phyloP scores from a whole-genome alignment of 2,888 invertebrate genomes.

The Conops quadrifasciatus region DNA sequence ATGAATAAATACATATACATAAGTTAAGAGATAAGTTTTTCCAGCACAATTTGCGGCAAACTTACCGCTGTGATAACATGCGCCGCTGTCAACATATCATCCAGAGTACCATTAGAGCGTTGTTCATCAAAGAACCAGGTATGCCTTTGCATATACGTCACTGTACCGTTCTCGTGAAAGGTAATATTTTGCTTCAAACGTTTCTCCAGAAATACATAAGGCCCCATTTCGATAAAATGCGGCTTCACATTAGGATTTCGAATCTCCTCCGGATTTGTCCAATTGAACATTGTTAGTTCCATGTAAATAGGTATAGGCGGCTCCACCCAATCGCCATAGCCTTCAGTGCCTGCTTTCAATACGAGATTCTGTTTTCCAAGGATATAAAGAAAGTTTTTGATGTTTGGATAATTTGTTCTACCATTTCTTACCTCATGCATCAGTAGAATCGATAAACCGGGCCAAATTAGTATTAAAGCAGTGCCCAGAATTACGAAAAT shows the following conservation, averaged over 20 bases:
- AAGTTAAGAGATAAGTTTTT: not conserved
- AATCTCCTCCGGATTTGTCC: slow-evolving; percentile 76
- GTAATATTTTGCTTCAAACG: slow-evolving; percentile 66
- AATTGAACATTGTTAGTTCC: slow-evolving; percentile 79
- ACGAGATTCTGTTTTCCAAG: slow-evolving; percentile 70
- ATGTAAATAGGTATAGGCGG: slow-evolving; percentile 86
- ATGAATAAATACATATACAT: slow-evolving; percentile 16
- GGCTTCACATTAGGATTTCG: slow-evolving; percentile 68
- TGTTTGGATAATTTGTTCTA: no score
- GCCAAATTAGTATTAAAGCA: slow-evolving; percentile 57
- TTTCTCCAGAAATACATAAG: slow-evolving; percentile 72
- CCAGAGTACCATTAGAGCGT: slow-evolving; percentile 74
- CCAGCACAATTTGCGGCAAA: not conserved
- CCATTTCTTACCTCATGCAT: slow-evolving; percentile 58
- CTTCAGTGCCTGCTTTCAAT: slow-evolving; percentile 71
- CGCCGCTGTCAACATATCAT: slow-evolving; percentile 75
- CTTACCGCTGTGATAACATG: slow-evolving; percentile 82
- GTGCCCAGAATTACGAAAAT: slow-evolving; percentile 54
- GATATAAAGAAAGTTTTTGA: not conserved
- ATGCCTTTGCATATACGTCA: slow-evolving; percentile 79
- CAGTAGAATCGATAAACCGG: slow-evolving; percentile 50
- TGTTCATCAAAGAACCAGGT: slow-evolving; percentile 78
- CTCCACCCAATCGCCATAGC: slow-evolving; percentile 79
- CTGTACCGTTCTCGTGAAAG: slow-evolving; percentile 77
- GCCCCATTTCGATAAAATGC: slow-evolving; percentile 69